phyloP scores from a whole-genome alignment of 2,113 vertebrate genomes.

The Mus spicilegus region DNA sequence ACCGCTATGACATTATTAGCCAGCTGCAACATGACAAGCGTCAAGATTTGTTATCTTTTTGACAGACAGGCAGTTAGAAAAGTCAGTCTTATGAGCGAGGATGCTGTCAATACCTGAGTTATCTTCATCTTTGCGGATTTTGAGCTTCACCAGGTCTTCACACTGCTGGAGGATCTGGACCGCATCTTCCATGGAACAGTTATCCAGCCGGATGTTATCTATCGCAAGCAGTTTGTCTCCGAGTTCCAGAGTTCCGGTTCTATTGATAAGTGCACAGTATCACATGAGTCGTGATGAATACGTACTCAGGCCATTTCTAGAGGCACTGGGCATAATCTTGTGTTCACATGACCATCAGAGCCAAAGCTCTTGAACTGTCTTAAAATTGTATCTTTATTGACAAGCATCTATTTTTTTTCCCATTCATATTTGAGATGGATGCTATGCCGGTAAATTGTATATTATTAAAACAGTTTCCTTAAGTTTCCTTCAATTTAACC shows the following conservation, averaged over 20 bases:
- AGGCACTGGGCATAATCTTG: neutral
- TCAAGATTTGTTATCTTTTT: slow-evolving; percentile 38
- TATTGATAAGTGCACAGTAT: slow-evolving; percentile 80
- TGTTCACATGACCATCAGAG: neutral
- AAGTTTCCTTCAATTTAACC: neutral
- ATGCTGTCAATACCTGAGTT: slow-evolving; percentile 92
- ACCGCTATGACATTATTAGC: neutral
- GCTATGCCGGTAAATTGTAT: neutral
- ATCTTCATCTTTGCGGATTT: slow-evolving; percentile 99
- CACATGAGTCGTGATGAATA: neutral
- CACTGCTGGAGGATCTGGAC: slow-evolving; percentile 98
- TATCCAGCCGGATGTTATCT: slow-evolving; percentile 97
- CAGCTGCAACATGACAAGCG: slow-evolving; percentile 38
- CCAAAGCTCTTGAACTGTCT: slow-evolving; percentile 46
- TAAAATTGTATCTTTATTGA: slow-evolving; percentile 45
- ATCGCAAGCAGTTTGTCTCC: slow-evolving; percentile 98
- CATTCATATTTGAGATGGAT: slow-evolving; percentile 14
- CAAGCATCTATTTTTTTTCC: neutral
- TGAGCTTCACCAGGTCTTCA: slow-evolving; percentile 97
- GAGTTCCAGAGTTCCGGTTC: slow-evolving; percentile 96
- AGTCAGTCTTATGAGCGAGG: neutral
- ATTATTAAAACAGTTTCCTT: slow-evolving; percentile 45
- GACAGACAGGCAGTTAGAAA: slow-evolving; percentile 51
- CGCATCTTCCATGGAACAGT: slow-evolving; percentile 98
- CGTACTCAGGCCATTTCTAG: neutral